phyloP scores from a whole-genome alignment of 2,888 invertebrate genomes.

The Lithophane socia region DNA sequence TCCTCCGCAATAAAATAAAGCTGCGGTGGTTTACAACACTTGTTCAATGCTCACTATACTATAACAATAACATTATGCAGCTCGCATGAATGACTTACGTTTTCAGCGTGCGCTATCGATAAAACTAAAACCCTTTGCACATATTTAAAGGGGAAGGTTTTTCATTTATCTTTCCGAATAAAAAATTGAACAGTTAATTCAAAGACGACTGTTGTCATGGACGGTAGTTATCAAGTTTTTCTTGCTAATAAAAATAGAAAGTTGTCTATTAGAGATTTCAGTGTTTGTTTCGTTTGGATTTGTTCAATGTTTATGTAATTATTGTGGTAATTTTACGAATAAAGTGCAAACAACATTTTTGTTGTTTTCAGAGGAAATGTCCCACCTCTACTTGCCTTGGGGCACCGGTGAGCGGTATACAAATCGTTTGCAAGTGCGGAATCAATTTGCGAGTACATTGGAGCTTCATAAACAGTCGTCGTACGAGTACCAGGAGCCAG shows the following conservation, averaged over 20 bases:
- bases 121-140: constrained; percentile 85
- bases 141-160: constrained; percentile 78
- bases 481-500: constrained; percentile 85
- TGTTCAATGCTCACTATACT: constrained; percentile 22
- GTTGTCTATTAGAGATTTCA: constrained; percentile 43
- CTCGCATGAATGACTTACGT: constrained; percentile 71
- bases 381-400: constrained; percentile 94
- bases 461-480: constrained; percentile 86
- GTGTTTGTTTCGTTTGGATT: constrained; percentile 36
- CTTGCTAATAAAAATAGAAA: constrained; percentile 63
- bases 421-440: constrained; percentile 84
- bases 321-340: constrained; percentile 23
- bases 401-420: constrained; percentile 90
- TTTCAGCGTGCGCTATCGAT: constrained; percentile 81
- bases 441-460: constrained; percentile 87
- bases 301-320: constrained; percentile 48
- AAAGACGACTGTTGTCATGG: constrained; percentile 80
- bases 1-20: constrained; percentile 48
- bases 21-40: constrained; percentile 59
- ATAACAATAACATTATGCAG: constrained; percentile 64
- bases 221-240: constrained; percentile 74
- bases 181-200: constrained; percentile 78
- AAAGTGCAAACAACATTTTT: constrained; percentile 45
- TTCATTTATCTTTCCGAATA: constrained; percentile 75
- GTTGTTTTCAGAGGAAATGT: constrained; percentile 94